Conservation (phyloP, 2,888 invertebrate genomes). For the Patella depressa region DNA sequence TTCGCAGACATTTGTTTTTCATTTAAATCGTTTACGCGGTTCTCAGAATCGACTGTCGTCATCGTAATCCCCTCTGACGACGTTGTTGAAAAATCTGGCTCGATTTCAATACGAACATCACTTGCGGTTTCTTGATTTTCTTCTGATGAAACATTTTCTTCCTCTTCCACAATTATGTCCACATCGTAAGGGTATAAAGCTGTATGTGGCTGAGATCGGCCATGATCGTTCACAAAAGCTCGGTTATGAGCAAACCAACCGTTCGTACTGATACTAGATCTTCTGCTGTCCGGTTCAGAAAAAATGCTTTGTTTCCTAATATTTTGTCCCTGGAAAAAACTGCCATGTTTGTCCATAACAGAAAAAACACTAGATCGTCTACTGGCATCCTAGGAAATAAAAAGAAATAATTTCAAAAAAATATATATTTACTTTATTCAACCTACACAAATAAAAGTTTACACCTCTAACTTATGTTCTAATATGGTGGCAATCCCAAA, state of each 20-base stretch:
- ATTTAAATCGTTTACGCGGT: background rate
- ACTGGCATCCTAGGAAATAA: background rate
- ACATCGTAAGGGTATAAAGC: background rate
- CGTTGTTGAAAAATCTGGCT: background rate
- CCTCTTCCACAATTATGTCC: background rate
- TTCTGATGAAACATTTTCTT: background rate
- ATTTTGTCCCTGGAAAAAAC: slow-evolving; percentile 34
- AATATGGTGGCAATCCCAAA: too few species aligned
- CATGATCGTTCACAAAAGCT: background rate
- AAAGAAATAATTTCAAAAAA: background rate
- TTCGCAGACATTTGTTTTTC: background rate
- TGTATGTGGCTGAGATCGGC: background rate
- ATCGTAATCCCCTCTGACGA: background rate
- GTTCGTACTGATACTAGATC: background rate
- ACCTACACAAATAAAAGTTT: background rate
- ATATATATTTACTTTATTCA: background rate
- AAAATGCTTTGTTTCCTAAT: slow-evolving; percentile 17
- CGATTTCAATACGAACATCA: background rate
- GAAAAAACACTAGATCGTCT: slow-evolving; percentile 5
- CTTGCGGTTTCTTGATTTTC: background rate
- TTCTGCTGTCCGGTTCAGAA: background rate
- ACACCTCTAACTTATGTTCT: too few species aligned
- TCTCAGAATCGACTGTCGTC: background rate
- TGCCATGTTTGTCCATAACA: slow-evolving; percentile 20
- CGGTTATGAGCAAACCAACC: background rate